Conservation (phyloP, 2,888 invertebrate genomes). For the Neocrepidodera transversa region DNA sequence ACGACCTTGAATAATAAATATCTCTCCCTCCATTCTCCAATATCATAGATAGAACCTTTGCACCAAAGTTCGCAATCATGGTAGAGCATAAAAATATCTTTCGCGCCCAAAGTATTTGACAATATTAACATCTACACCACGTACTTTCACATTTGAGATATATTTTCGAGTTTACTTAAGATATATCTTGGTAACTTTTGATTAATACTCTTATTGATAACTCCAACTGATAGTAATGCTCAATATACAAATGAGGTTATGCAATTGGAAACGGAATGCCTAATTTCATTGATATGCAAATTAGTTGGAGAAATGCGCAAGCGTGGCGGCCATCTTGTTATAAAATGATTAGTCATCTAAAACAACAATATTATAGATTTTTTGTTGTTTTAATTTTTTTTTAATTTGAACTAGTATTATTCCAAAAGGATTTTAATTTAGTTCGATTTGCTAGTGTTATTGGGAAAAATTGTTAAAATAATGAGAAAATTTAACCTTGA, state of each 20-base stretch:
- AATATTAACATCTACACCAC: neutral
- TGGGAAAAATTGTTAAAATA: slow-evolving; percentile 17
- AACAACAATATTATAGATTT: slow-evolving; percentile 28
- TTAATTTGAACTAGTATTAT: too few species aligned
- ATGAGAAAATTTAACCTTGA: slow-evolving; percentile 42
- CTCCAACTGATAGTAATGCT: slow-evolving; percentile 9
- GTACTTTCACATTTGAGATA: neutral
- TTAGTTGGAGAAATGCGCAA: slow-evolving; percentile 34
- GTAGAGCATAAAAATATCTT: too few species aligned
- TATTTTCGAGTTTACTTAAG: neutral
- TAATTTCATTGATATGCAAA: slow-evolving; percentile 32
- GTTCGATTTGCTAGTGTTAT: neutral
- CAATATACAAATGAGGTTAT: slow-evolving; percentile 26
- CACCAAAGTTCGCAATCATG: neutral
- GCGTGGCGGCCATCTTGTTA: slow-evolving; percentile 42
- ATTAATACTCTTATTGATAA: too few species aligned
- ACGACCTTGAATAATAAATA: slow-evolving; percentile 31
- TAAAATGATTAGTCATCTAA: slow-evolving; percentile 32
- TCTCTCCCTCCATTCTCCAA: too few species aligned
- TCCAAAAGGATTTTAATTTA: neutral
- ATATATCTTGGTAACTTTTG: neutral
- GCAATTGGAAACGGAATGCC: slow-evolving; percentile 16
- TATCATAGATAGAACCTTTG: too few species aligned
- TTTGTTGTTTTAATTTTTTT: too few species aligned
- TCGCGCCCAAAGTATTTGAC: too few species aligned